Conservation (phyloP, 2,113 vertebrate species). For the Osmerus eperlanus region DNA sequence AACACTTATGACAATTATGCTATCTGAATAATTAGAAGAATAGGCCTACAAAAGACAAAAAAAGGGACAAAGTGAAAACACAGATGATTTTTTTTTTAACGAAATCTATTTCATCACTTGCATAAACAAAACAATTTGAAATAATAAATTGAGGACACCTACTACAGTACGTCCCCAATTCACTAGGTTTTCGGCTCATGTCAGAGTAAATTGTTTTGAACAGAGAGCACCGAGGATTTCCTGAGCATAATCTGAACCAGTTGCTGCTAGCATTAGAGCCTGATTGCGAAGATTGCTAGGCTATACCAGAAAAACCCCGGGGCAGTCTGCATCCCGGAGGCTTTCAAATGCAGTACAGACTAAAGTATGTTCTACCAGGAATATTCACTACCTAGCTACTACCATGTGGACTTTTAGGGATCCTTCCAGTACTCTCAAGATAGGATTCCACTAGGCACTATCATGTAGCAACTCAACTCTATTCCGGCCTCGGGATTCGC, state of each 20-base stretch:
- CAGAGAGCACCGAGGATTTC: conserved; percentile 82
- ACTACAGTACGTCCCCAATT: not conserved
- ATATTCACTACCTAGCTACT: not conserved
- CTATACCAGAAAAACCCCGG: conserved; percentile 51
- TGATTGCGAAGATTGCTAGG: conserved; percentile 73
- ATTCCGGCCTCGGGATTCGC: no score
- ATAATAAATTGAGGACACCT: not conserved
- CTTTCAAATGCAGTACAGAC: not conserved
- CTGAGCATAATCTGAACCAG: conserved; percentile 82
- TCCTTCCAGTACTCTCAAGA: no score
- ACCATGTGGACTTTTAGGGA: no score
- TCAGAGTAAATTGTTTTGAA: conserved; percentile 81
- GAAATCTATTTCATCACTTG: not conserved
- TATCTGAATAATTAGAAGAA: conserved; percentile 1
- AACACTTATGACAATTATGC: conserved; percentile 6
- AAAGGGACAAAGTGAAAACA: not conserved
- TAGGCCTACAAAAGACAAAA: not conserved
- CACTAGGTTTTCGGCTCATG: conserved; percentile 63
- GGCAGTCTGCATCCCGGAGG: conserved; percentile 49
- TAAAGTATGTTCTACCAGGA: not conserved
- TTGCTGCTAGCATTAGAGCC: conserved; percentile 70
- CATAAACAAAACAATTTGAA: not conserved
- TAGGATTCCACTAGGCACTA: no score
- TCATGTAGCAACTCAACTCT: no score
- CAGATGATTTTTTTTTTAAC: no score